Conservation (phyloP, 2,113 vertebrate species). For the Nettapus auritus region DNA sequence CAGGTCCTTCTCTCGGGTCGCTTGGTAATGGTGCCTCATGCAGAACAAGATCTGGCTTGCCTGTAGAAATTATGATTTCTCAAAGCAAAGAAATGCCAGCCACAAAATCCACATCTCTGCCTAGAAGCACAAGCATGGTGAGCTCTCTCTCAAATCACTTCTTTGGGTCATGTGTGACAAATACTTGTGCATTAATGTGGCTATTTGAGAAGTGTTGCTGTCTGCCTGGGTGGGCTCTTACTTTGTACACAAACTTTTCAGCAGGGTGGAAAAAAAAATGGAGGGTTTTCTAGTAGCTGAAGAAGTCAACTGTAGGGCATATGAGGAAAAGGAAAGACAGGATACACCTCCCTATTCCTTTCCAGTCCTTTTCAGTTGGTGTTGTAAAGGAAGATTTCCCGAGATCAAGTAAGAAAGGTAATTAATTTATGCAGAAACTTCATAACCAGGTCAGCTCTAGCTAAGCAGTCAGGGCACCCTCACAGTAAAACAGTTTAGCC, state of each 20-base stretch:
- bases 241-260: neutral
- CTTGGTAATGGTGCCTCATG: slow-evolving; percentile 31
- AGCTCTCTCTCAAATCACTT: slow-evolving; percentile 70
- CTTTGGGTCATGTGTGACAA: neutral
- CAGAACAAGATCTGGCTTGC: slow-evolving; percentile 42
- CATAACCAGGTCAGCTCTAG: neutral
- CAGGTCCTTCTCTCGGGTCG: slow-evolving; percentile 7
- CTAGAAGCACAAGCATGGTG: slow-evolving; percentile 78
- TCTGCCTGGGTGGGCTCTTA: neutral
- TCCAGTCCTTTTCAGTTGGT: neutral
- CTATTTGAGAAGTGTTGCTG: neutral
- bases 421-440: neutral
- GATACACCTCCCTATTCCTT: neutral
- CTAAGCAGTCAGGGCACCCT: neutral
- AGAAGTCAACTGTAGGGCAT: neutral
- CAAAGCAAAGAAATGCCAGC: slow-evolving; percentile 72
- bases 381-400: neutral
- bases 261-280: neutral
- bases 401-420: neutral
- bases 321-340: neutral
- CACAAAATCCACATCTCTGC: slow-evolving; percentile 78
- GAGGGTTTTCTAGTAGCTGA: neutral
- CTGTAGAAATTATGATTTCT: slow-evolving; percentile 75
- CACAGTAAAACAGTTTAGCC: neutral
- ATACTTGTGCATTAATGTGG: neutral